Evolutionary conservation across 2,797 vertebrate species (phyloP).

Genomic region (Rhinogobio ventralis): DNA sequence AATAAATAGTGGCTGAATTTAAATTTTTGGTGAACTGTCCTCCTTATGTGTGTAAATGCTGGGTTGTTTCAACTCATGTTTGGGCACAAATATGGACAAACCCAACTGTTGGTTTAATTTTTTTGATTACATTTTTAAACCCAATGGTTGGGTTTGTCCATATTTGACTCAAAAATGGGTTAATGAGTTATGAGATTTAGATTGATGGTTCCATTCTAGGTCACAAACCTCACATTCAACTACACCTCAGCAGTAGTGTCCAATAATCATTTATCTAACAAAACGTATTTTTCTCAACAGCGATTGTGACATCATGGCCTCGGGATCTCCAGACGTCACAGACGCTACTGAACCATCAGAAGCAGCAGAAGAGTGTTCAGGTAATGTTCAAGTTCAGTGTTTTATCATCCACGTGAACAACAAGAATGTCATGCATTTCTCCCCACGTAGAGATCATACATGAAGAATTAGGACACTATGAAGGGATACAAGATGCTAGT

Average conservation of each 20-base stretch:
- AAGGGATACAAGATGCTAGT: constrained; percentile 10
- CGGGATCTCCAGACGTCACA: constrained; percentile 73
- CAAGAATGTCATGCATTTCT: neutral
- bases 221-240: neutral
- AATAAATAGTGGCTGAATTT: neutral
- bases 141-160: too few relatives aligned
- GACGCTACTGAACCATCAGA: constrained; percentile 77
- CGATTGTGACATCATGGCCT: constrained; percentile 82
- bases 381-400: constrained; percentile 68
- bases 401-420: neutral
- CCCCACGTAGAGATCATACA: neutral
- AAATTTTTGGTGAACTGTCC: neutral
- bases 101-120: neutral
- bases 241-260: neutral
- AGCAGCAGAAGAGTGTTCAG: constrained; percentile 78
- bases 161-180: too few relatives aligned
- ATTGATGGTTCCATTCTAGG: neutral
- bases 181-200: neutral
- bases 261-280: neutral
- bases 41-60: neutral
- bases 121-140: too few relatives aligned
- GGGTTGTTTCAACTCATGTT: too few relatives aligned
- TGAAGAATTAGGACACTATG: constrained; percentile 4
- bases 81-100: neutral
- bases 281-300: constrained; percentile 70